Evolutionary conservation across 2,888 invertebrate genomes (phyloP).

Genomic region (Tenthredo mesomela): DNA sequence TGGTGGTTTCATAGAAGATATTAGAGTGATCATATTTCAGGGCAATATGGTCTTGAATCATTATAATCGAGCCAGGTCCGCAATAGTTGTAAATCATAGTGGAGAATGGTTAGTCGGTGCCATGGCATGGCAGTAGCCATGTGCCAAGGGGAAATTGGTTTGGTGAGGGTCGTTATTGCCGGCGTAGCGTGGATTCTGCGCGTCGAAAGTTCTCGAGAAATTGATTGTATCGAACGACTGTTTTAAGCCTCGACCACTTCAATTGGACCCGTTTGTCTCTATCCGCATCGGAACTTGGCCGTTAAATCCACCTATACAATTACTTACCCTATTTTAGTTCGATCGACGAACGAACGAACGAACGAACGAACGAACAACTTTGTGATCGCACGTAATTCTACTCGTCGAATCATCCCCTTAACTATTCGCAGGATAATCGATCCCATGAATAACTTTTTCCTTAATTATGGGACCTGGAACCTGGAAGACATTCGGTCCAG

Average conservation of each 20-base stretch:
- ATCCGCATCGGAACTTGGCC: too few species aligned
- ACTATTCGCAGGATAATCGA: neutral
- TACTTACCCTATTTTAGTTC: too few species aligned
- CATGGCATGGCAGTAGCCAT: constrained; percentile 25
- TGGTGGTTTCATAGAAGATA: constrained; percentile 1
- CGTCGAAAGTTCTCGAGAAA: constrained; percentile 23
- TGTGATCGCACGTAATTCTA: neutral
- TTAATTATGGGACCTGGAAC: neutral
- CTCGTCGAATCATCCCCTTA: neutral
- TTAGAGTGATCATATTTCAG: constrained; percentile 59
- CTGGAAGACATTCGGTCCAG: neutral
- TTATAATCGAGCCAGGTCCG: constrained; percentile 68
- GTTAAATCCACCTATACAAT: too few species aligned
- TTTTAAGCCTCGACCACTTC: neutral
- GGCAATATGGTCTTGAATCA: constrained; percentile 65
- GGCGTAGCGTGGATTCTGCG: neutral
- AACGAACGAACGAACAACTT: neutral
- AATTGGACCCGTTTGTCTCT: neutral
- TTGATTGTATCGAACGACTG: constrained; percentile 33
- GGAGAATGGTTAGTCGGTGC: constrained; percentile 39
- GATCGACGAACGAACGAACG: neutral
- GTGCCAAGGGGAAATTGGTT: constrained; percentile 51
- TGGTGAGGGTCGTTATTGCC: constrained; percentile 47
- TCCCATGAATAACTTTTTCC: neutral
- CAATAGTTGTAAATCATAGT: constrained; percentile 69